Evolutionary conservation across 2,888 invertebrate species (phyloP).

Genomic region (Meganola albula): DNA sequence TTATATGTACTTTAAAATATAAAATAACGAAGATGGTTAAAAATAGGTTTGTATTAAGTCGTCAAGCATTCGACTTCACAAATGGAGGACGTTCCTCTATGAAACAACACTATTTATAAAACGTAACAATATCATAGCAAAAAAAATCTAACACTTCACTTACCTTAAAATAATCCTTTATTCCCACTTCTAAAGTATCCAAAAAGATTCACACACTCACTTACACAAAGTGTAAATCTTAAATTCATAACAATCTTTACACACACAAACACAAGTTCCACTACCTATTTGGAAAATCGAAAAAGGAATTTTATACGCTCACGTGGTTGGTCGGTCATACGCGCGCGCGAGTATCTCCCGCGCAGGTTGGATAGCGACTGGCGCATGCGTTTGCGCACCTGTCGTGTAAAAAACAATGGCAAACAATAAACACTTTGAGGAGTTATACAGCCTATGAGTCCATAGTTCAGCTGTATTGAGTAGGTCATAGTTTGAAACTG

Average conservation of each 20-base stretch:
- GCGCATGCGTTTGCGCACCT: slow-evolving; percentile 53
- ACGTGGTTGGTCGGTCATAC: slow-evolving; percentile 20
- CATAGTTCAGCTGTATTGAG: slow-evolving; percentile 28
- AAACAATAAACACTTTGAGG: slow-evolving; percentile 43
- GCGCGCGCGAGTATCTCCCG: slow-evolving; percentile 46
- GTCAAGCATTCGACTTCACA: no score
- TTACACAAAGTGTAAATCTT: slow-evolving; percentile 23
- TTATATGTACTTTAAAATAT: no score
- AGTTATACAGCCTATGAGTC: slow-evolving; percentile 20
- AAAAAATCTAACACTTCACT: slow-evolving; percentile 29
- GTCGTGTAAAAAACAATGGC: slow-evolving; percentile 68
- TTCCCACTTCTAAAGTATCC: slow-evolving; percentile 42
- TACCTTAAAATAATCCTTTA: slow-evolving; percentile 25
- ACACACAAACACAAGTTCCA: slow-evolving; percentile 12
- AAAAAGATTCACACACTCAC: slow-evolving; percentile 34
- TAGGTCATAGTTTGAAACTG: slow-evolving; percentile 22
- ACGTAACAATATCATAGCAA: slow-evolving; percentile 26
- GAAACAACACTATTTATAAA: slow-evolving; percentile 7
- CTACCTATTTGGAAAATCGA: slow-evolving; percentile 1
- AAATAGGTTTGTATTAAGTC: no score
- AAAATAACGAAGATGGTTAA: no score
- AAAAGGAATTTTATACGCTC: slow-evolving; percentile 23
- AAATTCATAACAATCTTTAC: slow-evolving; percentile 11
- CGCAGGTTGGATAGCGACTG: slow-evolving; percentile 59
- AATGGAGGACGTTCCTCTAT: no score